Conservation (phyloP, 1,140 invertebrate species). For the Zophobas morio region DNA sequence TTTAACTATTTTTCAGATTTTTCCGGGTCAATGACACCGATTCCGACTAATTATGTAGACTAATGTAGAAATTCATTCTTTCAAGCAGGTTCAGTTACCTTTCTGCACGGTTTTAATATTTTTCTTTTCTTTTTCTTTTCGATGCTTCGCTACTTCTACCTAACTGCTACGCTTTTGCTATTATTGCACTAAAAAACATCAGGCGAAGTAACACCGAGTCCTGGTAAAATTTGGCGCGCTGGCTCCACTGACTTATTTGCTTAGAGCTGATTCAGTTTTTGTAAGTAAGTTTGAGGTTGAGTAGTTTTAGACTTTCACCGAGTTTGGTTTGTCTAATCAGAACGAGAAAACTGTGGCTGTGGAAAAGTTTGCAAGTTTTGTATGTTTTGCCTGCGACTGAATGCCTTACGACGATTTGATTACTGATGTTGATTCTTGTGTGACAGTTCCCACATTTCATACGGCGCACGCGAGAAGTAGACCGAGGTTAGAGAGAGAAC, state of each 20-base stretch:
- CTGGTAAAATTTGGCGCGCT: conserved; percentile 66
- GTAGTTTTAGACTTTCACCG: conserved; percentile 37
- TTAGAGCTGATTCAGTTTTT: conserved; percentile 57
- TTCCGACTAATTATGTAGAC: conserved; percentile 60
- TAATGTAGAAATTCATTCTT: conserved; percentile 53
- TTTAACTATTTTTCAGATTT: conserved; percentile 65
- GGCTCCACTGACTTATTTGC: conserved; percentile 66
- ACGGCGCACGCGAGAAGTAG: conserved; percentile 62
- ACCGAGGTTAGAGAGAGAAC: conserved; percentile 65
- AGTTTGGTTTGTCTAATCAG: not conserved
- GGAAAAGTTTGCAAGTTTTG: conserved; percentile 11
- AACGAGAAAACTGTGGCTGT: conserved; percentile 7
- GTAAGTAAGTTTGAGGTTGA: conserved; percentile 56
- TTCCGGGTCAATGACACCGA: conserved; percentile 66
- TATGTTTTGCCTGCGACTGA: conserved; percentile 29
- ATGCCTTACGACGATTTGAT: not conserved
- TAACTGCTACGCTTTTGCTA: conserved; percentile 61
- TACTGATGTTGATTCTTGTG: conserved; percentile 51
- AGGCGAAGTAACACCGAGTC: conserved; percentile 61
- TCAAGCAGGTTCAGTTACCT: conserved; percentile 61
- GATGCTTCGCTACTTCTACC: conserved; percentile 60
- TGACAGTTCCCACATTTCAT: conserved; percentile 63
- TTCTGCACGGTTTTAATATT: conserved; percentile 62
- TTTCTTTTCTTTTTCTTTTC: conserved; percentile 61
- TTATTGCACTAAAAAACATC: conserved; percentile 56